Conservation (phyloP, 2,797 vertebrate species). For the Sardinella longiceps region DNA sequence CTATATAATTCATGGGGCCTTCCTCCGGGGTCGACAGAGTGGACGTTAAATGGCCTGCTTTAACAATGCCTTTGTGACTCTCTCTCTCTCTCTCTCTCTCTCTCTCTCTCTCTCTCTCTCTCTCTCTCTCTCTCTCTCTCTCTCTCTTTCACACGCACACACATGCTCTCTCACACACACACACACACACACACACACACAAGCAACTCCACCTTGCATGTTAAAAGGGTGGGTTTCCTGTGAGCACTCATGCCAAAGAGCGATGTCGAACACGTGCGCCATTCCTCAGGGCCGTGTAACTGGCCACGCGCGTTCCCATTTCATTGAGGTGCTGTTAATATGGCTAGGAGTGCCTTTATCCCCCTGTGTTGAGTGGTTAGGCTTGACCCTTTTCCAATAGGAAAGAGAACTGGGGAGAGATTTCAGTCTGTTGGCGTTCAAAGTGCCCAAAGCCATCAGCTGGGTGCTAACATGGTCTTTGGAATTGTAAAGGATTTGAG, state of each 20-base stretch:
- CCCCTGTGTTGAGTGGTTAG: background rate
- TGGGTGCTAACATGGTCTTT: background rate
- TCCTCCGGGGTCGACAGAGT: slow-evolving; percentile 12
- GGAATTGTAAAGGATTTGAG: background rate
- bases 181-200: background rate
- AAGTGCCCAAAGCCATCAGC: background rate
- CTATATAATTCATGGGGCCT: background rate
- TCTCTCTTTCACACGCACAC: background rate
- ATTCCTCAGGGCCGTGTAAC: background rate
- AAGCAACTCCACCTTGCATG: background rate
- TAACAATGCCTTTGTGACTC: background rate
- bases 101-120: background rate
- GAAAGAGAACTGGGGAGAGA: background rate
- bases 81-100: background rate
- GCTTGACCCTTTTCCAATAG: too few relatives aligned
- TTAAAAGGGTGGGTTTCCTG: background rate
- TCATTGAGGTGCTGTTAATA: background rate
- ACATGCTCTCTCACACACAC: background rate
- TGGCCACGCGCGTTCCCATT: background rate
- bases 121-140: background rate
- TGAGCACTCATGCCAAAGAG: background rate
- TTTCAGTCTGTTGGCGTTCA: background rate
- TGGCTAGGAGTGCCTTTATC: background rate
- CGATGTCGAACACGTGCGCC: background rate
- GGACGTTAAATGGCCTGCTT: slow-evolving; percentile 8